Evolutionary conservation across 2,797 vertebrate species (phyloP).

Genomic region (Molossus molossus): DNA sequence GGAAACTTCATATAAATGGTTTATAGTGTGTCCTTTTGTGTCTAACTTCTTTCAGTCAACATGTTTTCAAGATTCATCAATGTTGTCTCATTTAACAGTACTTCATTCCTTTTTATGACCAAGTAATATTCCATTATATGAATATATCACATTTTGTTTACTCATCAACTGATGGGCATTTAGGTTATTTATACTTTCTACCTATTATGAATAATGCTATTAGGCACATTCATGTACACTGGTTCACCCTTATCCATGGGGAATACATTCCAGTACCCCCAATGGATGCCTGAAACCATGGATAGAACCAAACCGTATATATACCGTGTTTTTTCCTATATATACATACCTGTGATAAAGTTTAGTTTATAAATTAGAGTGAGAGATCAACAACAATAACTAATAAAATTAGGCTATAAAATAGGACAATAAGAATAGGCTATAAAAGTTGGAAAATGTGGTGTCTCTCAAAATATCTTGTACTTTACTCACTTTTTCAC

Average conservation of each 20-base stretch:
- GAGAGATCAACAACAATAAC: background rate
- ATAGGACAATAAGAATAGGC: background rate
- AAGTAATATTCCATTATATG: background rate
- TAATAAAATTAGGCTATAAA: background rate
- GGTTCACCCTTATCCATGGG: background rate
- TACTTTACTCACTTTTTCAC: background rate
- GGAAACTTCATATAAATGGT: background rate
- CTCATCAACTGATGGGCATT: background rate
- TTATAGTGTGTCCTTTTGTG: background rate
- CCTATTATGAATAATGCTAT: background rate
- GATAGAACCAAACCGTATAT: background rate
- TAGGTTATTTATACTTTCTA: background rate
- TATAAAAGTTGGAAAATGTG: background rate
- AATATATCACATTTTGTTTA: background rate
- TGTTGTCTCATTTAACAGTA: background rate
- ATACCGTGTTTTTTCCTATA: background rate
- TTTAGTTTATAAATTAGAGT: background rate
- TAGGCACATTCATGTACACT: background rate
- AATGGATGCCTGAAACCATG: background rate
- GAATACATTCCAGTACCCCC: background rate
- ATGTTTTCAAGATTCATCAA: background rate
- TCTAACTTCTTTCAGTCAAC: background rate
- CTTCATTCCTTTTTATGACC: conserved; percentile 40
- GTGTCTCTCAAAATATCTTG: background rate
- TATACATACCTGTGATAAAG: background rate